phyloP scores from a whole-genome alignment of 1,140 invertebrate genomes.

The Teleopsis dalmanni region DNA sequence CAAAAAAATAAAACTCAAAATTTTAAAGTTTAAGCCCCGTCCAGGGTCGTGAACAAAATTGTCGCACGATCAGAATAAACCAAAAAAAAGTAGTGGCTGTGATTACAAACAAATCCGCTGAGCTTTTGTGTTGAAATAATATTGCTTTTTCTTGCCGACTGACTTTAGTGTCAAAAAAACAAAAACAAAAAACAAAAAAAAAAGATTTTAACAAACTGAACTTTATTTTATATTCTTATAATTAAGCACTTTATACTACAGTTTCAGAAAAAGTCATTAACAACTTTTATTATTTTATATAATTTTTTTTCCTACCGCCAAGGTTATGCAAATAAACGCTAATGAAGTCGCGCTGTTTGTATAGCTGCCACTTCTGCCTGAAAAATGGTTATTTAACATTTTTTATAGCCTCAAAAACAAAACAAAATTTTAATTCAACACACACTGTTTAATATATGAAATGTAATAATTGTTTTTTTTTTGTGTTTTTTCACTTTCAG shows the following conservation, averaged over 20 bases:
- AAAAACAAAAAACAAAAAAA: background rate
- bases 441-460: background rate
- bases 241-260: background rate
- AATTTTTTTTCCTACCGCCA: background rate
- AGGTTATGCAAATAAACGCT: background rate
- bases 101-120: background rate
- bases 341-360: background rate
- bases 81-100: background rate
- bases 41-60: conserved; percentile 1
- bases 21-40: background rate
- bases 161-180: too few species aligned
- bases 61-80: background rate
- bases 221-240: too few species aligned
- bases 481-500: conserved; percentile 42
- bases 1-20: background rate
- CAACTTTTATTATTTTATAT: background rate
- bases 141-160: too few species aligned
- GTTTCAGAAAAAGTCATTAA: conserved; percentile 1
- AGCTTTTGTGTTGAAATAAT: background rate
- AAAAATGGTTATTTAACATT: too few species aligned
- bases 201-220: background rate
- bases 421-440: background rate
- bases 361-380: too few species aligned
- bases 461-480: background rate
- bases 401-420: too few species aligned